These are phyloP conservation scores for Caenorhabditis doughertyi DNA, from an alignment of 2,888 invertebrate genomes.

Conservation along the genomic window DNA sequence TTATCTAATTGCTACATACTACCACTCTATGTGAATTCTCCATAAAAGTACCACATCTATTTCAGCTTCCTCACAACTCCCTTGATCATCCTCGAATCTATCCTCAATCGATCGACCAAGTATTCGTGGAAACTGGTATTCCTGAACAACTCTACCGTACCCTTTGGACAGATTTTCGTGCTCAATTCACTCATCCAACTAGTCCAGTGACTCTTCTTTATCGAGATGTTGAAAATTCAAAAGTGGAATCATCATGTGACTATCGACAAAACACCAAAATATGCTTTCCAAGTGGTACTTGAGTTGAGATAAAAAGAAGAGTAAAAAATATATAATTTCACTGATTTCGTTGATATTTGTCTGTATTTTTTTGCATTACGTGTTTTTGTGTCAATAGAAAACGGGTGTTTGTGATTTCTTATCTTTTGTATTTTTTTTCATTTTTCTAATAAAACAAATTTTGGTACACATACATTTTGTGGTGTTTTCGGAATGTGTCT, in stretches of 20 bases:
- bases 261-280: slow-evolving; percentile 35
- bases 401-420: slow-evolving; percentile 35
- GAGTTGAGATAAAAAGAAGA: too few species aligned
- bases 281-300: slow-evolving; percentile 50
- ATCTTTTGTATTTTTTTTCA: background rate
- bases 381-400: slow-evolving; percentile 10
- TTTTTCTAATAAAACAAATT: slow-evolving; percentile 8
- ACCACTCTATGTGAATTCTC: too few species aligned
- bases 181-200: slow-evolving; percentile 59
- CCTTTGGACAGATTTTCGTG: slow-evolving; percentile 53
- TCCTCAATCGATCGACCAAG: slow-evolving; percentile 31
- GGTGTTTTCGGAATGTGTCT: too few species aligned
- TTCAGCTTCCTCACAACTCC: slow-evolving; percentile 26
- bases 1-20: too few species aligned
- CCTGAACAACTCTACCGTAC: slow-evolving; percentile 55
- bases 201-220: slow-evolving; percentile 46
- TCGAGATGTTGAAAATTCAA: background rate
- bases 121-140: slow-evolving; percentile 50
- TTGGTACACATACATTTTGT: too few species aligned
- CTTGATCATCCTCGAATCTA: slow-evolving; percentile 57
- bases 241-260: slow-evolving; percentile 47
- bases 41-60: too few species aligned
- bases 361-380: slow-evolving; percentile 30
- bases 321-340: background rate
- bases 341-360: background rate